Conservation (phyloP, 2,113 vertebrate genomes). For the Chlorocebus sabaeus region DNA sequence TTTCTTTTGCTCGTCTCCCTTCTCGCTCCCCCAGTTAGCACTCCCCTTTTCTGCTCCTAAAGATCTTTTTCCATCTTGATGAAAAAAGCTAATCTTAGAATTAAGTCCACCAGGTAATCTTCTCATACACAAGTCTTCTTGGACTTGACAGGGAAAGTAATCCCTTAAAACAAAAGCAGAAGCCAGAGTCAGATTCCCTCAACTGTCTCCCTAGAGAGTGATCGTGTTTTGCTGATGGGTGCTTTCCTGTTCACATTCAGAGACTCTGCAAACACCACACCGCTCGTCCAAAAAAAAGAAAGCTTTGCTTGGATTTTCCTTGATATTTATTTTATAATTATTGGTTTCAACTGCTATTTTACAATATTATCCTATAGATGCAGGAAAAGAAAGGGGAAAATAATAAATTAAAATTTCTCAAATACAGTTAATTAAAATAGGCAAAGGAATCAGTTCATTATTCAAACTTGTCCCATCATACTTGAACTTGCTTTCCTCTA, state of each 20-base stretch:
- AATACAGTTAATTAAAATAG: slow-evolving; percentile 73
- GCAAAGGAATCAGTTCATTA: slow-evolving; percentile 69
- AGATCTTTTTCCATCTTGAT: slow-evolving; percentile 69
- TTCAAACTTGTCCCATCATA: slow-evolving; percentile 73
- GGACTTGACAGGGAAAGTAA: slow-evolving; percentile 62
- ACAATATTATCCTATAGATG: slow-evolving; percentile 73
- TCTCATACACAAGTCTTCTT: slow-evolving; percentile 74
- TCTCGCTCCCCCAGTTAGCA: background rate
- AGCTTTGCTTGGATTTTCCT: background rate
- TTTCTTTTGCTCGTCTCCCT: slow-evolving; percentile 12
- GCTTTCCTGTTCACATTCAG: slow-evolving; percentile 75
- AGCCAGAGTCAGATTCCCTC: slow-evolving; percentile 48
- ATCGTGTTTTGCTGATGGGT: slow-evolving; percentile 35
- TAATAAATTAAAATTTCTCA: slow-evolving; percentile 75
- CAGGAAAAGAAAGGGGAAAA: slow-evolving; percentile 73
- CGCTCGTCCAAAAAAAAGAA: slow-evolving; percentile 75
- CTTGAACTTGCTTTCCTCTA: slow-evolving; percentile 70
- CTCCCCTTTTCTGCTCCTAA: slow-evolving; percentile 74
- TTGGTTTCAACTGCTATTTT: slow-evolving; percentile 6
- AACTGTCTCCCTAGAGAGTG: slow-evolving; percentile 61
- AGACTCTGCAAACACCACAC: slow-evolving; percentile 69
- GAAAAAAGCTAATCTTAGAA: slow-evolving; percentile 75
- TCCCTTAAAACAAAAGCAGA: slow-evolving; percentile 61
- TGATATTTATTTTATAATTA: slow-evolving; percentile 30
- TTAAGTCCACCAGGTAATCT: slow-evolving; percentile 73